Evolutionary conservation across 2,888 invertebrate genomes (phyloP), one percentile per base, ranked within the genome.

Genomic region (Caenorhabditis imperialis): DNA sequence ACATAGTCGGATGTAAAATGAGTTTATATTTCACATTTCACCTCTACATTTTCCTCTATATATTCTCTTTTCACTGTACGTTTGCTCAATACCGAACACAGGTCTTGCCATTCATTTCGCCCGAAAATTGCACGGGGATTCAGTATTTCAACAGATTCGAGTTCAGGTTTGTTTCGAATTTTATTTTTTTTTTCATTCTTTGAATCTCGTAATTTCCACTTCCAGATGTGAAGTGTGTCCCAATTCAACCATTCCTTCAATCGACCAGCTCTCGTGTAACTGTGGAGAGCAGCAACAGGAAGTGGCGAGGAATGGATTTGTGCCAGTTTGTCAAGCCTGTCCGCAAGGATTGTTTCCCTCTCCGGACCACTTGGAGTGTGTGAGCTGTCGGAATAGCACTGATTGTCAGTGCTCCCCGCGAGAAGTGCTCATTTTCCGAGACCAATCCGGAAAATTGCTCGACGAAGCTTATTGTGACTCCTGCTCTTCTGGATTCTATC

Each of bases 171-270:
- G 40, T 42, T 14, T 37, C 1, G 8, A n/a, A n/a, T n/a, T n/a
- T n/a, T n/a, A n/a, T n/a, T n/a, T n/a, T n/a, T n/a, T n/a, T n/a
- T n/a, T n/a, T n/a, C n/a, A n/a, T n/a, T n/a, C n/a, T n/a, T n/a
- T n/a, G n/a, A n/a, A n/a, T n/a, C n/a, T n/a, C n/a, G n/a, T n/a
- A n/a, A n/a, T n/a, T n/a, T n/a, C n/a, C n/a, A n/a, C 23, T 57
- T 57, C 1, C n/a, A 73, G 73, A 61, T 73, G 73, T 22, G 60
- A 73, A 55, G 16, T 25, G 7, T 73, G 73, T 45, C 73, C 73
- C n/a, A 73, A 73, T 30, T 35, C 73, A 0, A 73, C 73, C 2
- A 27, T 55, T 25, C 73, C 73, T 25, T 73, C 73, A 6, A 6
- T 8, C 5, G 50, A 65, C 18, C 3, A 33, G 3, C 10, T 67